Conservation (phyloP, 2,113 vertebrate species). For the Chamaetylas fuelleborni region DNA sequence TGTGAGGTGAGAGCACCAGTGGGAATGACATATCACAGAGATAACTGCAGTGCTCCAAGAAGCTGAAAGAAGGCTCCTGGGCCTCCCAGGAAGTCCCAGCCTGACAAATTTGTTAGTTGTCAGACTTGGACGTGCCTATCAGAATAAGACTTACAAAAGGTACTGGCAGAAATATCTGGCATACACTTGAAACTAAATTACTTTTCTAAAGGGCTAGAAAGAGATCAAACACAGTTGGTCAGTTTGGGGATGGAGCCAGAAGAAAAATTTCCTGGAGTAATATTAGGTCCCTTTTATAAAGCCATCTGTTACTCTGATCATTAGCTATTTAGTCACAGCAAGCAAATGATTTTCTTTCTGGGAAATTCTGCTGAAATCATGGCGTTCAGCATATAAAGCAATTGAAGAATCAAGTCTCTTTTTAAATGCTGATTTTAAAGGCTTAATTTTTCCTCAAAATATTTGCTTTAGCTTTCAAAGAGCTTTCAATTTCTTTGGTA, state of each 20-base stretch:
- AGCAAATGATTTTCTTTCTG: conserved; percentile 8
- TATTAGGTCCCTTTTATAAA: background rate
- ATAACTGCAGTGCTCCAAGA: background rate
- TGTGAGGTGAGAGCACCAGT: accelerated
- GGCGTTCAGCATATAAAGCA: background rate
- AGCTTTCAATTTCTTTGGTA: background rate
- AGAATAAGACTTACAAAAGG: background rate
- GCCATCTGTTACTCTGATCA: conserved; percentile 5
- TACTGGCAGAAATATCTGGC: background rate
- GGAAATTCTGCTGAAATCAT: conserved; percentile 9
- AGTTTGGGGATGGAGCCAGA: background rate
- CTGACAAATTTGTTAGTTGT: background rate
- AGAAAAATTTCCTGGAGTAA: background rate
- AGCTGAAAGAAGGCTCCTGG: background rate
- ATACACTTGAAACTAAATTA: background rate
- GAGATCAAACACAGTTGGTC: background rate
- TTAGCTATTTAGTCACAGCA: background rate
- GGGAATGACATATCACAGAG: background rate
- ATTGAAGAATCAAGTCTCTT: background rate
- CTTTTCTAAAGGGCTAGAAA: background rate
- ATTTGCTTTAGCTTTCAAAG: conserved; percentile 3
- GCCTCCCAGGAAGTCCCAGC: background rate
- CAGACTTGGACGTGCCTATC: background rate
- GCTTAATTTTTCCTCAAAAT: background rate
- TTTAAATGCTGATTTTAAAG: background rate